Conservation (phyloP, 2,888 invertebrate genomes). For the Eupithecia insigniata region DNA sequence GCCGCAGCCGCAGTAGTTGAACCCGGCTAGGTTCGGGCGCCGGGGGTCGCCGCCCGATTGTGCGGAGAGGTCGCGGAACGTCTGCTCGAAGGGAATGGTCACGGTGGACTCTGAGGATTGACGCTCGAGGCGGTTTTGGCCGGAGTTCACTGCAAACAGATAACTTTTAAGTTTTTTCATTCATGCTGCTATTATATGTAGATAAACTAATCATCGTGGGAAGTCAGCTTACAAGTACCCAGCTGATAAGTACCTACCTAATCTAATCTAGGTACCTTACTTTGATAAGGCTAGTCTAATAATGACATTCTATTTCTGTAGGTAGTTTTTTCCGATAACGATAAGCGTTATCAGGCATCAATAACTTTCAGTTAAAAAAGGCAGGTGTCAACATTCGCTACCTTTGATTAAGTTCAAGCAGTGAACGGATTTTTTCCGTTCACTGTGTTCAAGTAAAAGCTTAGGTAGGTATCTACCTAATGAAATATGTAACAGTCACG, state of each 20-base stretch:
- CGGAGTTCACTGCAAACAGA: constrained; percentile 79
- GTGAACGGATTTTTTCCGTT: too few species aligned
- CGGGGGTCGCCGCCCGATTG: constrained; percentile 57
- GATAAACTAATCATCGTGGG: neutral
- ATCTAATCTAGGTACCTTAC: neutral
- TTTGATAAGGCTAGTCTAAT: neutral
- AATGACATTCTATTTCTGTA: neutral
- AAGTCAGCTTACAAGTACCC: neutral
- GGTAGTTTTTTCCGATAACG: neutral
- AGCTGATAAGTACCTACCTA: too few species aligned
- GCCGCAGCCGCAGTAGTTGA: constrained; percentile 86
- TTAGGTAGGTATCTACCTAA: too few species aligned
- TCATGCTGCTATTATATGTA: neutral
- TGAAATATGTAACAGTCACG: neutral
- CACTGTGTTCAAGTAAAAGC: too few species aligned
- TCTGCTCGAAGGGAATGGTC: constrained; percentile 84
- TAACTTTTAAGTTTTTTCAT: neutral
- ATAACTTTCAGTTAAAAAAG: neutral
- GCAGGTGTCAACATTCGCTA: neutral
- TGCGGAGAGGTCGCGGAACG: constrained; percentile 81
- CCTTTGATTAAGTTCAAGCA: neutral
- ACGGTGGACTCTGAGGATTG: constrained; percentile 85
- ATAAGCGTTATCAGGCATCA: neutral
- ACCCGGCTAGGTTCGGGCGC: constrained; percentile 57
- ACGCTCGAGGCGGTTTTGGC: constrained; percentile 83